phyloP scores from a whole-genome alignment of 2,113 vertebrate genomes.

The Otolemur garnettii region DNA sequence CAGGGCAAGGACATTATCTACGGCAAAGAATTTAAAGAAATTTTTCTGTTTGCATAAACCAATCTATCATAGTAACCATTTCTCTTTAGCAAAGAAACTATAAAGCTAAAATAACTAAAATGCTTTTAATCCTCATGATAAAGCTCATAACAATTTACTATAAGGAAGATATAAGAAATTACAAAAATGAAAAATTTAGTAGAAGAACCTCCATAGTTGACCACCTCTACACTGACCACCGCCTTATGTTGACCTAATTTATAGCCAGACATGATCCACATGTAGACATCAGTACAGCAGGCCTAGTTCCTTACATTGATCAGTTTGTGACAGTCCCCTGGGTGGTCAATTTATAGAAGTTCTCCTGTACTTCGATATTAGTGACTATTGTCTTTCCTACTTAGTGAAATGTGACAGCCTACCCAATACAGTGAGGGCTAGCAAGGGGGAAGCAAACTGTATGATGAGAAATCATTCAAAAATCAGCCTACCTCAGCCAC shows the following conservation, averaged over 20 bases:
- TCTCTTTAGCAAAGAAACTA: neutral
- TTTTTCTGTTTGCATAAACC: neutral
- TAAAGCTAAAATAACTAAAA: neutral
- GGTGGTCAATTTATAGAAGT: no score
- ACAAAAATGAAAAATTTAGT: neutral
- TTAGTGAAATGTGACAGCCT: neutral
- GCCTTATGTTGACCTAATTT: no score
- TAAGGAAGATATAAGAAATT: constrained; percentile 1
- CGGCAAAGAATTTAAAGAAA: neutral
- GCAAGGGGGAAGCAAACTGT: neutral
- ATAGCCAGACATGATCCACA: no score
- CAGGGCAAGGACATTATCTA: neutral
- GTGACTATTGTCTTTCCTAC: neutral
- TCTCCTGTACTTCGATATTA: neutral
- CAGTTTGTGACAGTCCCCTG: no score
- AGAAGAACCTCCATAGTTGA: no score
- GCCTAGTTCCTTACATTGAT: no score
- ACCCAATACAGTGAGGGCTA: neutral
- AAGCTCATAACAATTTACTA: neutral
- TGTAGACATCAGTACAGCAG: no score
- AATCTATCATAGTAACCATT: no score
- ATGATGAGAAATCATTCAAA: neutral
- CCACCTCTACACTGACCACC: no score
- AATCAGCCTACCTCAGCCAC: neutral
- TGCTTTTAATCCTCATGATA: neutral